Percentiles rank a stretch among this genome's conserved stretches.
phyloP scores from a whole-genome alignment of 2,888 invertebrate species.

The Drosophila mulleri region DNA sequence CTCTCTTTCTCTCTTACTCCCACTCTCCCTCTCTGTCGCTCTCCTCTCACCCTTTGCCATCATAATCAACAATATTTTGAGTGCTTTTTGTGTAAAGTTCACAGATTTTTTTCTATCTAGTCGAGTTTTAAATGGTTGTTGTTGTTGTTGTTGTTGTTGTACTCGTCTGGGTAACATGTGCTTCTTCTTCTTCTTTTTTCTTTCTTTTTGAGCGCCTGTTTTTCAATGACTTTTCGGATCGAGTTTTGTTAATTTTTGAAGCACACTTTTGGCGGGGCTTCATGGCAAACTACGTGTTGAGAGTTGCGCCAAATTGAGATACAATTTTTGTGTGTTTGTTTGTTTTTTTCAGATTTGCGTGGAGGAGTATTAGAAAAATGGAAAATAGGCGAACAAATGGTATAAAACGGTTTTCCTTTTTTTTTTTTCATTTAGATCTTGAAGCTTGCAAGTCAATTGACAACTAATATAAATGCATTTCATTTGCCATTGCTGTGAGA shows the following conservation, averaged over 20 bases:
- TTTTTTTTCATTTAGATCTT: not conserved
- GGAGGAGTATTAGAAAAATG: not conserved
- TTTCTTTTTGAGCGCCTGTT: slow-evolving; percentile 25
- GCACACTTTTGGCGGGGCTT: slow-evolving; percentile 25
- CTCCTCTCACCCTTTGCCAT: slow-evolving; percentile 11
- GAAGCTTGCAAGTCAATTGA: not conserved
- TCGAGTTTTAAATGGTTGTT: slow-evolving; percentile 24
- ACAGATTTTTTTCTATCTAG: slow-evolving; percentile 48
- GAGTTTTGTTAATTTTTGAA: slow-evolving; percentile 65
- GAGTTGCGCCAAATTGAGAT: slow-evolving; percentile 24
- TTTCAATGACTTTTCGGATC: slow-evolving; percentile 62
- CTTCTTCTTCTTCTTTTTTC: slow-evolving; percentile 7
- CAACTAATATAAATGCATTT: not conserved
- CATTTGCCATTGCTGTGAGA: not conserved
- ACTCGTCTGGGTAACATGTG: slow-evolving; percentile 19
- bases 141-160: slow-evolving; percentile 27
- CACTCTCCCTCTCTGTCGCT: not conserved
- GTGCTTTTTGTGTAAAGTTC: slow-evolving; percentile 73
- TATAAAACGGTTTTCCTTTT: not conserved
- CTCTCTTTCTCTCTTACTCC: not conserved
- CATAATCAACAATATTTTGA: slow-evolving; percentile 78
- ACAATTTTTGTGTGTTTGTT: not conserved
- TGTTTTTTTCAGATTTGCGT: not conserved
- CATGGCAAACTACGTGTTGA: slow-evolving; percentile 26
- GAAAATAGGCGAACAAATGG: not conserved